Evolutionary conservation across 2,113 vertebrate species (phyloP).

Genomic region (Pterocles orientalis): DNA sequence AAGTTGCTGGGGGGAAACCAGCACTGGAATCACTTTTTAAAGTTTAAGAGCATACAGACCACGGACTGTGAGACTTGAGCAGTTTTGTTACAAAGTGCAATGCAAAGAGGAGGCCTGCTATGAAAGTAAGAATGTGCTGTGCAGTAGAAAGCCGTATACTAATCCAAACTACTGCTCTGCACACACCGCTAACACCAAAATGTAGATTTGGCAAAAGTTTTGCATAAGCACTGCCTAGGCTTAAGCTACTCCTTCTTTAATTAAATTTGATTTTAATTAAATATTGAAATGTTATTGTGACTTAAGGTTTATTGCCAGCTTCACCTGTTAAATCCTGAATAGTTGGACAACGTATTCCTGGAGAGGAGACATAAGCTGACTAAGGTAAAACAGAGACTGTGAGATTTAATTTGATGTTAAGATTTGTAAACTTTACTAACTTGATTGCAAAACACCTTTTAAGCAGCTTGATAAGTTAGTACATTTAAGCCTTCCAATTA

Average conservation of each 20-base stretch:
- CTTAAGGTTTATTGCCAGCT: constrained; percentile 48
- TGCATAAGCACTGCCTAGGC: not conserved
- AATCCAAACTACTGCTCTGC: not conserved
- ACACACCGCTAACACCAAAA: not conserved
- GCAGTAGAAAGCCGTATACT: not conserved
- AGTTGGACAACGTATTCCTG: constrained; percentile 48
- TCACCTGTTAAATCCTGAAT: constrained; percentile 35
- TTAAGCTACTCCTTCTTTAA: not conserved
- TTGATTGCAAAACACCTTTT: not conserved
- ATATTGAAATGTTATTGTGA: constrained; percentile 46
- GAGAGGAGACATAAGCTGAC: constrained; percentile 32
- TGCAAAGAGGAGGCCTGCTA: not conserved
- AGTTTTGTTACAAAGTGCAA: not conserved
- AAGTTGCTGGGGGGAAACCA: not conserved
- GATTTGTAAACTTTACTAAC: not conserved
- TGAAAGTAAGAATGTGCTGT: not conserved
- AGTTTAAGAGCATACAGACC: not conserved
- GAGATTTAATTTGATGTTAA: constrained; percentile 19
- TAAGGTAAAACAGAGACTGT: constrained; percentile 30
- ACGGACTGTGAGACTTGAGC: not conserved
- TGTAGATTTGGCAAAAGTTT: not conserved
- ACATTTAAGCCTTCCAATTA: not conserved
- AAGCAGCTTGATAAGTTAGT: not conserved
- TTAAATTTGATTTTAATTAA: constrained; percentile 14
- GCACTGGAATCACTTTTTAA: not conserved